These are phyloP conservation scores for Drosophila navojoa DNA, from an alignment of 1,140 invertebrate species.

Conservation along the genomic window DNA sequence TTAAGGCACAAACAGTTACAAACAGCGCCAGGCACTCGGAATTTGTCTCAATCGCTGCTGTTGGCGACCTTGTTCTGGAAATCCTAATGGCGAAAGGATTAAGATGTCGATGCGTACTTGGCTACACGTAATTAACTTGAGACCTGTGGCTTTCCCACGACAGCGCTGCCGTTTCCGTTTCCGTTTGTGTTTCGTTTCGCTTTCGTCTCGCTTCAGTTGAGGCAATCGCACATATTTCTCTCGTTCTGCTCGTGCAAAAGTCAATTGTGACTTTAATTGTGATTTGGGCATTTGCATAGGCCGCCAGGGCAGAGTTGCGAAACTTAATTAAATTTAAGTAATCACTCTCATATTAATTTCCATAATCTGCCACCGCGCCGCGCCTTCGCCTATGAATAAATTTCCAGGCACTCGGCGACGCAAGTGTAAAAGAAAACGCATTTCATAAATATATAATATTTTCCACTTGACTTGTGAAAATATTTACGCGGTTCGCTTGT, in stretches of 20 bases:
- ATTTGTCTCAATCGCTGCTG: conserved; percentile 59
- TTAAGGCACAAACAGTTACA: conserved; percentile 34
- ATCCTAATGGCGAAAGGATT: conserved; percentile 47
- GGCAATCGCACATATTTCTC: conserved; percentile 12
- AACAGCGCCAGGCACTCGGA: conserved; percentile 16
- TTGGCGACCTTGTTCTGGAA: conserved; percentile 58
- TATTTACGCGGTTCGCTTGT: conserved; percentile 54
- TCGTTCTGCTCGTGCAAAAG: conserved; percentile 29
- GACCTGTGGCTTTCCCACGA: not conserved
- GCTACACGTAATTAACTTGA: conserved; percentile 10
- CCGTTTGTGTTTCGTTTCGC: not conserved
- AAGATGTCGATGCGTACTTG: conserved; percentile 15
- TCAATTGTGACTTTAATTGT: conserved; percentile 64
- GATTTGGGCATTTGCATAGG: conserved; percentile 54
- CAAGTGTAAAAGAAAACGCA: conserved; percentile 40
- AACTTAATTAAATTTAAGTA: conserved; percentile 72
- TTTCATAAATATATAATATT: conserved; percentile 70
- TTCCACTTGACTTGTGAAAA: conserved; percentile 78
- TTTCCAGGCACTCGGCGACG: conserved; percentile 47
- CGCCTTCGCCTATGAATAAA: conserved; percentile 64
- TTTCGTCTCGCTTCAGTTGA: conserved; percentile 12
- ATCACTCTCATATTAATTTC: conserved; percentile 77
- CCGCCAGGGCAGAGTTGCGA: conserved; percentile 6
- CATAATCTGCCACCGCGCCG: conserved; percentile 51
- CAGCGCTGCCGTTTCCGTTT: not conserved